Evolutionary conservation across 2,797 vertebrate species (phyloP).

Genomic region (Uromys caudimaculatus): DNA sequence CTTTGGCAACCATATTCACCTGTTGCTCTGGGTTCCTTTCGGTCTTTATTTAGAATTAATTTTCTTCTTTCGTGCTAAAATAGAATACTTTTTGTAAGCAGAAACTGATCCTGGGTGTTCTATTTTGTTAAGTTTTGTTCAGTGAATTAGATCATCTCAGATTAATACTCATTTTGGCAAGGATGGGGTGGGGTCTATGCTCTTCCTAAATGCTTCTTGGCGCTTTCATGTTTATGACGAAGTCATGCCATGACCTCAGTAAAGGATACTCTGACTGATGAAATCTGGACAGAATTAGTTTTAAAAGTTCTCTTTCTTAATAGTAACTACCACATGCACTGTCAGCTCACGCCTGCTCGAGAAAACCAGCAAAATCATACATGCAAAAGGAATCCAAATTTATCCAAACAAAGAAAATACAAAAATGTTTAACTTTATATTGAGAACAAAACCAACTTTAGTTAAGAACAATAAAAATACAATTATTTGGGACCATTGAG

Average conservation of each 20-base stretch:
- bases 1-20: background rate
- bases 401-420: background rate
- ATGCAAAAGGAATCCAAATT: background rate
- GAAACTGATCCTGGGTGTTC: background rate
- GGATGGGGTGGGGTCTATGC: background rate
- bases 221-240: background rate
- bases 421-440: background rate
- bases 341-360: background rate
- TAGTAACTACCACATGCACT: background rate
- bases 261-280: background rate
- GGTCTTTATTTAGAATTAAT: slow-evolving; percentile 2
- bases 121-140: background rate
- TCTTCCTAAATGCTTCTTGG: background rate
- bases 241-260: fast-evolving
- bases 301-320: background rate
- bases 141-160: background rate
- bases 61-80: background rate
- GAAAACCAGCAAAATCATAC: background rate
- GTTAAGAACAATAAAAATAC: background rate
- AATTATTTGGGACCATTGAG: background rate
- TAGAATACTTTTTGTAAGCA: background rate
- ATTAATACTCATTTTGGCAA: background rate
- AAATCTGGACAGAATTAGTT: background rate
- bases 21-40: background rate
- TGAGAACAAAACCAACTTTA: background rate